Evolutionary conservation across 2,888 invertebrate genomes (phyloP), one percentile per base, ranked within the genome.

Genomic region (Noctua janthe): DNA sequence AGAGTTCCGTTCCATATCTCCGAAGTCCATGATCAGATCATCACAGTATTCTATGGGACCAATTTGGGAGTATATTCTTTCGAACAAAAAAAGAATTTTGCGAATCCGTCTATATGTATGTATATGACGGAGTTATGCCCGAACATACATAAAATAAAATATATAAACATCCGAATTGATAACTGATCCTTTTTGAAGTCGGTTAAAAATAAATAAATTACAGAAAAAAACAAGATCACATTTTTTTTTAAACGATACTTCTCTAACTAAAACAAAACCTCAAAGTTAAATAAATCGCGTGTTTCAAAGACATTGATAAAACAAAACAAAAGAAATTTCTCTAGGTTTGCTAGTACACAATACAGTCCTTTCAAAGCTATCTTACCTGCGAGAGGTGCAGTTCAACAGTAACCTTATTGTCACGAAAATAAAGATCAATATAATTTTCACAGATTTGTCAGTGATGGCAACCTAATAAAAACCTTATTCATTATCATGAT

Each of bases 251-350:
- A 51, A 1, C 43, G 54, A 54, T 66, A 49, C 66, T 70, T 39
- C 49, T 76, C 29, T 6, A 20, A 23, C 17, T 49, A 49, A 71
- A 67, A 54, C 2, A 47, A 54, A 69, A 54, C 13, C 59, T 62
- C 54, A 49, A 71, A 67, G 23, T 71, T 71, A 67, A 76, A 85
- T 67, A 69, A 84, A 81, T 77, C 56, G 85, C 78, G 74, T 85
- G 85, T 70, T 80, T 74, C 78, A 56, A 79, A 77, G 82, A 78
- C 73, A 49, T 47, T 39, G 56, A 70, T 72, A 47, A 76, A 62
- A 81, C 8, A 23, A 70, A 64, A 87, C 80, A 82, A 88, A 85
- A 73, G 56, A 76, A 56, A 39, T 80, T 62, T 13, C 47, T 29
- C 54, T 47, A 69, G 71, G 69, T 54, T 47, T 74, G 71, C 39